phyloP scores from a whole-genome alignment of 1,140 invertebrate genomes.

The Portunus trituberculatus region DNA sequence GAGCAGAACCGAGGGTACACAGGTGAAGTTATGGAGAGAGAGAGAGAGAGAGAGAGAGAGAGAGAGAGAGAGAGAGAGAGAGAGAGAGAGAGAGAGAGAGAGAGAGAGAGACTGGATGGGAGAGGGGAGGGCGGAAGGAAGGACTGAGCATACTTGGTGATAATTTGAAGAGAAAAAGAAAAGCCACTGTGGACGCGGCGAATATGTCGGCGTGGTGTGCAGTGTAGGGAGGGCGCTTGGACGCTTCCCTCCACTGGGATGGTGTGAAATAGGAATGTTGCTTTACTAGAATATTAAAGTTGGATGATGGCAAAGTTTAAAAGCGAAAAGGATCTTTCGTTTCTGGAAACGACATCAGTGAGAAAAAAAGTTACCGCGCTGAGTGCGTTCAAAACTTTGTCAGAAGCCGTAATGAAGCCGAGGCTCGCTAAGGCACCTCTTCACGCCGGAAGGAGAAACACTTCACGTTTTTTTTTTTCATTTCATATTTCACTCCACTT shows the following conservation, averaged over 20 bases:
- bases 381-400: not conserved
- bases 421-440: not conserved
- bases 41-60: conserved; percentile 20
- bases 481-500: too few relatives aligned
- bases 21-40: not conserved
- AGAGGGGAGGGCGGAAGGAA: not conserved
- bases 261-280: not conserved
- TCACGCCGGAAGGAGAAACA: not conserved
- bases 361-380: not conserved
- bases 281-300: not conserved
- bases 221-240: too few relatives aligned
- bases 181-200: not conserved
- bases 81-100: conserved; percentile 20
- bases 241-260: not conserved
- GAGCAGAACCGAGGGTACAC: not conserved
- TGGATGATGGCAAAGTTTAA: not conserved
- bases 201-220: too few relatives aligned
- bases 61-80: conserved; percentile 20
- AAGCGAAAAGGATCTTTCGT: not conserved
- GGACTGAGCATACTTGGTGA: not conserved
- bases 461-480: not conserved
- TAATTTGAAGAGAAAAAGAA: not conserved
- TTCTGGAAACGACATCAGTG: not conserved
- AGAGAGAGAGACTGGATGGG: not conserved
- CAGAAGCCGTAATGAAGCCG: not conserved